These are phyloP conservation scores for Chloroceryle amazona DNA, from an alignment of 2,797 vertebrate species.

Conservation along the genomic window DNA sequence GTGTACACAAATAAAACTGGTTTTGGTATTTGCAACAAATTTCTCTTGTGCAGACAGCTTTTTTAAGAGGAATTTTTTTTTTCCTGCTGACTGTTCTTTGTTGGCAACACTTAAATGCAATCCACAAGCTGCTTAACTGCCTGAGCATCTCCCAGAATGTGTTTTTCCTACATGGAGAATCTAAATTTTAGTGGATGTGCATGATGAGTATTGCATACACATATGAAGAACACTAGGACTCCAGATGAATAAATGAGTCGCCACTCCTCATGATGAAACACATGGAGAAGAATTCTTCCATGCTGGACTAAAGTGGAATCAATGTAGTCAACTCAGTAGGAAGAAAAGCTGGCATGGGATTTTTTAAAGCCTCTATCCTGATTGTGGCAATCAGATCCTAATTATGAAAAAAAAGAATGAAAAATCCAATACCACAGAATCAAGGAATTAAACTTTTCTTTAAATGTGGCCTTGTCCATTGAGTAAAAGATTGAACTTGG, in stretches of 20 bases:
- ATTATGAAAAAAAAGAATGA: neutral
- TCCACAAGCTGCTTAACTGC: neutral
- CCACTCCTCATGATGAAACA: neutral
- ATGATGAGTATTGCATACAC: neutral
- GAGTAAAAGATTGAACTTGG: neutral
- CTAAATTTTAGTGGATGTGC: neutral
- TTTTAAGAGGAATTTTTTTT: neutral
- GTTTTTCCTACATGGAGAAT: neutral
- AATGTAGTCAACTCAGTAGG: neutral
- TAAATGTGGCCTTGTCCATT: neutral
- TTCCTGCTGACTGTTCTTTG: neutral
- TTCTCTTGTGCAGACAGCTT: neutral
- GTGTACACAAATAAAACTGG: neutral
- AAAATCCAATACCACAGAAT: neutral
- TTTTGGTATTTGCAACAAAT: neutral
- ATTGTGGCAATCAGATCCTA: neutral
- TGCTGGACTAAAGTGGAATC: neutral
- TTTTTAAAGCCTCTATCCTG: neutral
- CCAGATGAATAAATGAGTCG: neutral
- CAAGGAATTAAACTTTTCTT: neutral
- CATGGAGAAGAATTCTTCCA: neutral
- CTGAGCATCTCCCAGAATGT: neutral
- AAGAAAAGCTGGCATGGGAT: neutral
- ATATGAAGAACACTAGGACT: neutral
- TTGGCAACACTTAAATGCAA: neutral